Percentiles rank a stretch among this genome's conserved stretches.
phyloP scores from a whole-genome alignment of 2,797 vertebrate genomes.

The Odontamblyopus lacepedii region DNA sequence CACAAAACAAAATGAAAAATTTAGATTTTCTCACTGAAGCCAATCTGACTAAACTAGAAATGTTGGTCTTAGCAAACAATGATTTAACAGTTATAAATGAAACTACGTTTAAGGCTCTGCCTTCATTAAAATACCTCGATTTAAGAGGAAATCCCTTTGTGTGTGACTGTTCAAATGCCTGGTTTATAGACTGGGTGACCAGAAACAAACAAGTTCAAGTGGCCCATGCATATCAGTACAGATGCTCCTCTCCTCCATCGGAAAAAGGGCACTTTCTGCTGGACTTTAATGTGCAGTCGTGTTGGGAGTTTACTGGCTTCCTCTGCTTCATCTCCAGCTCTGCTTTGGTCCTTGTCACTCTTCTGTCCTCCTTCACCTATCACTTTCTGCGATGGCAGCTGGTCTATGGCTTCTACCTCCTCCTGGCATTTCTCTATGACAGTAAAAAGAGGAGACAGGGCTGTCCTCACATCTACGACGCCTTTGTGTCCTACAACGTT shows the following conservation, averaged over 20 bases:
- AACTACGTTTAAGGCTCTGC: background rate
- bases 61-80: background rate
- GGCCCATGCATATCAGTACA: background rate
- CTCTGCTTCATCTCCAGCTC: conserved; percentile 8
- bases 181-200: background rate
- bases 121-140: background rate
- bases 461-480: conserved; percentile 5
- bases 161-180: background rate
- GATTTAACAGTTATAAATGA: background rate
- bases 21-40: background rate
- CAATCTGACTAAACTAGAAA: conserved; percentile 8
- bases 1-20: background rate
- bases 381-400: conserved; percentile 9
- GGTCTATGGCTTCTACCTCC: conserved; percentile 8
- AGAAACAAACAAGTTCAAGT: conserved; percentile 1
- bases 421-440: conserved; percentile 10
- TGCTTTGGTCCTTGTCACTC: conserved; percentile 5
- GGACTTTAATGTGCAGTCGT: conserved; percentile 1
- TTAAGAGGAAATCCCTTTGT: conserved; percentile 5
- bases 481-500: conserved; percentile 9
- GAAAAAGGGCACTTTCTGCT: background rate
- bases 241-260: background rate
- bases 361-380: background rate
- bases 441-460: conserved; percentile 7
- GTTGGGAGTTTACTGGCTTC: conserved; percentile 9